Base-by-base conservation (phyloP, 2,888 invertebrate genomes). In the Apantesis nais region DNA sequence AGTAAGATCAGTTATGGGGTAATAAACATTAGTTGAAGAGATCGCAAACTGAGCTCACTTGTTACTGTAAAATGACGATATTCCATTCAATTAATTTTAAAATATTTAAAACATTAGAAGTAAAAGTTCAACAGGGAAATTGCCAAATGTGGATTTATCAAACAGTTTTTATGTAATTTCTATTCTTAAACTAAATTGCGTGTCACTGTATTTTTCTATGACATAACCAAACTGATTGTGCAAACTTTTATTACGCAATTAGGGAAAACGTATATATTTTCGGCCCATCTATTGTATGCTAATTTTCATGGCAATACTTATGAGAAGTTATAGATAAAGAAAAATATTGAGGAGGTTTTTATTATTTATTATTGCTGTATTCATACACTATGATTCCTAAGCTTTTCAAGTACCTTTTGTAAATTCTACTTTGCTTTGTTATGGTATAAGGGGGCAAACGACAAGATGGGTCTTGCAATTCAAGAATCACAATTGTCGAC, bases 51-150 rank as follows among this genome's bases (percentile, higher is more conserved):
- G 9, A 12, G 25, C 25, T 39, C 11, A 12, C 9, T 39, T 62
- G 2, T 1, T 9, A 62, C 3, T 12, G 55, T 55, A 25, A 25
- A 25, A 55, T 14, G 1, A 5, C 34, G 29, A 62, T n/a, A 19
- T 34, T 67, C 55, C 31, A 63, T 67, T 71, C 29, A 71, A 80
- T 77, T 72, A 72, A 67, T 67, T 29, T 70, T 34, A 64, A 70
- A 67, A 76, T 66, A 73, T 72, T 74, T 73, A 72, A 55, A 58
- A 62, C 44, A 9, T 61, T 79, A 80, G 79, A 80, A 80, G 76
- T 73, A 62, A 63, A 25, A 70, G 44, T 72, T 66, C 62, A 62
- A 66, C 66, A 72, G 22, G 37, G 44, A 71, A 75, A 70, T 60
- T 44, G 22, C 29, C 52, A 39, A 41, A 31, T 22, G 61, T 58